Conservation (phyloP, 2,113 vertebrate genomes). For the Oryzias celebensis region DNA sequence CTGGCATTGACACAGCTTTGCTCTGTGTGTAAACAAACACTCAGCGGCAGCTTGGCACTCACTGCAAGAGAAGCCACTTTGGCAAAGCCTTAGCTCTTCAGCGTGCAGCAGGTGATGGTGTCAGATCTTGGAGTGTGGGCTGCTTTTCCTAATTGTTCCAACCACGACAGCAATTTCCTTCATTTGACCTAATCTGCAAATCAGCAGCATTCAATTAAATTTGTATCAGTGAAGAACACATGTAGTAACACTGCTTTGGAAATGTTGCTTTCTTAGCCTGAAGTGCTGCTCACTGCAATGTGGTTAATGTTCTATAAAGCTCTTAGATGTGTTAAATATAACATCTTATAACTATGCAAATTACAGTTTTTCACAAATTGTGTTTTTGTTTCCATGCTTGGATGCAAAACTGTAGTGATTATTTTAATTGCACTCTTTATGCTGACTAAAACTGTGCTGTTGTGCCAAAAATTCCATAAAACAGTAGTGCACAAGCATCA, state of each 20-base stretch:
- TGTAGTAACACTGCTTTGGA: conserved; percentile 1
- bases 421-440: conserved; percentile 19
- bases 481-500: conserved; percentile 17
- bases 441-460: neutral
- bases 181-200: conserved; percentile 44
- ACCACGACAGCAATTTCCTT: conserved; percentile 44
- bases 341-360: neutral
- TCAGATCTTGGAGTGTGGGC: conserved; percentile 31
- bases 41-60: conserved; percentile 69
- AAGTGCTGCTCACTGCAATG: neutral
- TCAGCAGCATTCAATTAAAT: conserved; percentile 33
- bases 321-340: conserved; percentile 2
- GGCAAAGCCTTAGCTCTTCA: conserved; percentile 62
- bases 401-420: conserved; percentile 13
- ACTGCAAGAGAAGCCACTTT: conserved; percentile 61
- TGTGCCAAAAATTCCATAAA: no score
- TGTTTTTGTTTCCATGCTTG: conserved; percentile 6
- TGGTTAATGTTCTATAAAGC: neutral
- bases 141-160: conserved; percentile 51
- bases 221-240: neutral
- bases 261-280: conserved; percentile 14
- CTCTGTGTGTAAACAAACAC: conserved; percentile 71
- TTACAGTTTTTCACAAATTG: conserved; percentile 28
- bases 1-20: conserved; percentile 55
- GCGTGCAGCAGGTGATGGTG: conserved; percentile 49